Evolutionary conservation across 2,888 invertebrate genomes (phyloP).

Genomic region (Lasioglossum zephyrum): DNA sequence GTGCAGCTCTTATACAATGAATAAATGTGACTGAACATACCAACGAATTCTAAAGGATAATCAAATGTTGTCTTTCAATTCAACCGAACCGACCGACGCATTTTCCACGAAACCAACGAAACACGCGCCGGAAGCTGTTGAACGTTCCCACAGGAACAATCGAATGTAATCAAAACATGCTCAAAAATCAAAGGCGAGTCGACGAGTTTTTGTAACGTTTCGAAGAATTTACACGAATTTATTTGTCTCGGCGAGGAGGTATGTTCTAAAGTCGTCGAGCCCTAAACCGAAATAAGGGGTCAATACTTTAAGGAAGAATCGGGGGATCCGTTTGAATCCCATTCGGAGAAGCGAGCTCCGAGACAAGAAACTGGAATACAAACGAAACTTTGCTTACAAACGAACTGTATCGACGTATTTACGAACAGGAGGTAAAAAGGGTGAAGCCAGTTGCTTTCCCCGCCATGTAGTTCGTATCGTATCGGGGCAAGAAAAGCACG

Average conservation of each 20-base stretch:
- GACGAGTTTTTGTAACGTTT: conserved; percentile 56
- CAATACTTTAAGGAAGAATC: conserved; percentile 16
- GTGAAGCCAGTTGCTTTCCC: conserved; percentile 19
- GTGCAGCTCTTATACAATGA: background rate
- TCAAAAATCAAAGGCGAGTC: conserved; percentile 54
- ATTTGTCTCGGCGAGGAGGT: background rate
- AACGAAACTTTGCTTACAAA: conserved; percentile 33
- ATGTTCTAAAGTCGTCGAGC: conserved; percentile 7
- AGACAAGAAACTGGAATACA: conserved; percentile 20
- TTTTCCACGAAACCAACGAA: background rate
- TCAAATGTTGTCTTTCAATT: conserved; percentile 36
- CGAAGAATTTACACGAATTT: conserved; percentile 62
- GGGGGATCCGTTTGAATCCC: conserved; percentile 10
- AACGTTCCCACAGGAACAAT: background rate
- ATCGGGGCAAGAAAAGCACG: conserved; percentile 14
- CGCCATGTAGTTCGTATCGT: conserved; percentile 44
- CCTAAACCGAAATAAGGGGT: too few species aligned
- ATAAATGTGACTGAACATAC: background rate
- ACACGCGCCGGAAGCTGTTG: too few species aligned
- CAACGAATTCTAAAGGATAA: conserved; percentile 23
- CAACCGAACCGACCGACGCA: background rate
- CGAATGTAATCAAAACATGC: conserved; percentile 52
- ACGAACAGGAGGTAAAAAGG: conserved; percentile 22
- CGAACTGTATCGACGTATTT: conserved; percentile 40
- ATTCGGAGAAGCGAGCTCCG: conserved; percentile 20